Conservation (phyloP, 37 sponge, comb jelly and placozoan genomes). For the Agelas oroides region DNA sequence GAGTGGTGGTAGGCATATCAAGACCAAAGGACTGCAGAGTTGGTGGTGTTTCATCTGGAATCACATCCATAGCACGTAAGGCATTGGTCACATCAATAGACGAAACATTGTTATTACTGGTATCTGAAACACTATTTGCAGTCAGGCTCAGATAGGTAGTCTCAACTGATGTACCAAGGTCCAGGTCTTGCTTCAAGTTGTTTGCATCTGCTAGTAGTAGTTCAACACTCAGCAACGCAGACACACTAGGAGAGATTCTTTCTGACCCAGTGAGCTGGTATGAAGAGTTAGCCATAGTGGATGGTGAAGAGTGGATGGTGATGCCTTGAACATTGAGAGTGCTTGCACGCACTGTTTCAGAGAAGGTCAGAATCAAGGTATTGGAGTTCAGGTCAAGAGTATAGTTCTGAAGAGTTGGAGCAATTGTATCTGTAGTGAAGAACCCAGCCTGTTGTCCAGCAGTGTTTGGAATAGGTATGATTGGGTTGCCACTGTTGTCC, state of each 20-base stretch:
- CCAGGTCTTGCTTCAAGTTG: conserved; percentile 61
- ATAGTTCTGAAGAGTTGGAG: conserved; percentile 70
- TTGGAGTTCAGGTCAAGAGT: conserved; percentile 75
- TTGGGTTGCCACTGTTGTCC: conserved; percentile 75
- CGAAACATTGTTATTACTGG: conserved; percentile 58
- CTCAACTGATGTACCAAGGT: conserved; percentile 54
- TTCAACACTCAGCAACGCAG: conserved; percentile 43
- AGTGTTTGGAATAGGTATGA: conserved; percentile 64
- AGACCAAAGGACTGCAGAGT: conserved; percentile 66
- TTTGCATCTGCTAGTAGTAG: conserved; percentile 59
- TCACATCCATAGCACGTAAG: conserved; percentile 62
- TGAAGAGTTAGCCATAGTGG: conserved; percentile 7
- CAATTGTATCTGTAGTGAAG: conserved; percentile 50
- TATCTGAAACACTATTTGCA: conserved; percentile 75
- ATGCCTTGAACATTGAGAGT: conserved; percentile 38
- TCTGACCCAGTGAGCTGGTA: conserved; percentile 37
- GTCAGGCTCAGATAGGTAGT: conserved; percentile 73
- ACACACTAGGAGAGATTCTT: conserved; percentile 42
- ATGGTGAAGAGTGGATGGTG: conserved; percentile 53
- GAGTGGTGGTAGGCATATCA: conserved; percentile 57
- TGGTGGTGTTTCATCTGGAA: conserved; percentile 72
- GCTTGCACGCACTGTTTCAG: conserved; percentile 80
- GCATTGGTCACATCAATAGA: conserved; percentile 45
- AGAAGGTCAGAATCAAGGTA: conserved; percentile 80
- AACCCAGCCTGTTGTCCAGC: conserved; percentile 57